Conservation (phyloP, 92 coral and sea anemone species). For the Hydrozoanthus gracilis region DNA sequence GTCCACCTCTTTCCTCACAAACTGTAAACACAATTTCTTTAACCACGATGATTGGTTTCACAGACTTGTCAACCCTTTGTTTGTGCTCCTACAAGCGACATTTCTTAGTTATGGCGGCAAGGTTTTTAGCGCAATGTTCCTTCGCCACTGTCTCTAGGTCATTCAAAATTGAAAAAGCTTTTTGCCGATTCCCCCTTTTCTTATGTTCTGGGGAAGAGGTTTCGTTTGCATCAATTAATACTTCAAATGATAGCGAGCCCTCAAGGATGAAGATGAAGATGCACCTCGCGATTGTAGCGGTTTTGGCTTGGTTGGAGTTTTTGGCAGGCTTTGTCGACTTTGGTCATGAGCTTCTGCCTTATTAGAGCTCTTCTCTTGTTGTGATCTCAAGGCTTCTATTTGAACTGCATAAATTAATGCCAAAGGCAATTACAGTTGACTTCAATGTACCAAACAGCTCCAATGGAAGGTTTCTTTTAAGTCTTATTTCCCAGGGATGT, state of each 20-base stretch:
- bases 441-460: conserved; percentile 44
- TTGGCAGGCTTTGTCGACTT: conserved; percentile 1
- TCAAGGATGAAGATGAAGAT: neutral
- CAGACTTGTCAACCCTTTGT: neutral
- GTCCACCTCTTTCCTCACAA: neutral
- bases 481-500: conserved; percentile 37
- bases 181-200: neutral
- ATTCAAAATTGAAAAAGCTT: neutral
- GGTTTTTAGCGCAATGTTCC: conserved; percentile 13
- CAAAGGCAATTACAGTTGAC: conserved; percentile 33
- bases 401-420: neutral
- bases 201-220: neutral
- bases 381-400: neutral
- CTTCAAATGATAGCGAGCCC: neutral
- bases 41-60: neutral
- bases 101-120: neutral
- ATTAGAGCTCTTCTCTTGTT: neutral
- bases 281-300: neutral
- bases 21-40: neutral
- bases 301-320: neutral
- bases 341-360: neutral
- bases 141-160: neutral
- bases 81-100: neutral
- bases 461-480: conserved; percentile 47
- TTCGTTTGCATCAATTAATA: too few species aligned